Evolutionary conservation across 2,888 invertebrate genomes (phyloP).

Genomic region (Drepanosiphum platanoidis): DNA sequence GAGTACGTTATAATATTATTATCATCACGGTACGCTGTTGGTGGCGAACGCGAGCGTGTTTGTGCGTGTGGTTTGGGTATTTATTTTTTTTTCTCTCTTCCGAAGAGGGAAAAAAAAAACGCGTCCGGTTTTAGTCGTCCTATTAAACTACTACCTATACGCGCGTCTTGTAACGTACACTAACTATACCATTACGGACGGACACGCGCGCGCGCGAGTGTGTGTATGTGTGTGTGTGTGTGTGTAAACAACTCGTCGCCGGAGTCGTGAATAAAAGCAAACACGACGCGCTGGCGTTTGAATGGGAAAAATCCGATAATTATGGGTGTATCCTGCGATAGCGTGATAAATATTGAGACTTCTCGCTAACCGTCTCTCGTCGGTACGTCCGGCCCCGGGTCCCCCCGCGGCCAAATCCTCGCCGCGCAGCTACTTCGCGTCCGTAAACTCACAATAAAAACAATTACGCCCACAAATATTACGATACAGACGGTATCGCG

Average conservation of each 20-base stretch:
- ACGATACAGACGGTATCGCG: too few species aligned
- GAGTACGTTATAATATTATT: too few species aligned
- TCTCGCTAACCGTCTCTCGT: not conserved
- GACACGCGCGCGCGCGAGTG: not conserved
- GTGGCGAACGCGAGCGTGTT: not conserved
- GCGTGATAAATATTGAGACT: conserved; percentile 54
- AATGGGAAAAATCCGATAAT: conserved; percentile 49
- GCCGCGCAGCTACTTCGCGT: conserved; percentile 32
- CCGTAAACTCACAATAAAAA: conserved; percentile 45
- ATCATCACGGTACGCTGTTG: not conserved
- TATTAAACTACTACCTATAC: conserved; percentile 19
- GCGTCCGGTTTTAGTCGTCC: conserved; percentile 34
- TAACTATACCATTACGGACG: not conserved
- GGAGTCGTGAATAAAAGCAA: conserved; percentile 55
- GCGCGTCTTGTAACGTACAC: not conserved
- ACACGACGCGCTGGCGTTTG: conserved; percentile 27
- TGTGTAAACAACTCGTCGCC: conserved; percentile 5
- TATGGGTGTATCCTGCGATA: conserved; percentile 32
- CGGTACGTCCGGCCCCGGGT: too few species aligned
- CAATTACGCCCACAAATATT: conserved; percentile 41
- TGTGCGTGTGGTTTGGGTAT: not conserved
- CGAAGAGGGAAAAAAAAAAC: conserved; percentile 5
- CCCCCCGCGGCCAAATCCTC: not conserved
- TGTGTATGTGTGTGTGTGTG: not conserved
- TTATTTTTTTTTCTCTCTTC: not conserved